Conservation (phyloP, 2,888 invertebrate species). For the Pomacea canaliculata region DNA sequence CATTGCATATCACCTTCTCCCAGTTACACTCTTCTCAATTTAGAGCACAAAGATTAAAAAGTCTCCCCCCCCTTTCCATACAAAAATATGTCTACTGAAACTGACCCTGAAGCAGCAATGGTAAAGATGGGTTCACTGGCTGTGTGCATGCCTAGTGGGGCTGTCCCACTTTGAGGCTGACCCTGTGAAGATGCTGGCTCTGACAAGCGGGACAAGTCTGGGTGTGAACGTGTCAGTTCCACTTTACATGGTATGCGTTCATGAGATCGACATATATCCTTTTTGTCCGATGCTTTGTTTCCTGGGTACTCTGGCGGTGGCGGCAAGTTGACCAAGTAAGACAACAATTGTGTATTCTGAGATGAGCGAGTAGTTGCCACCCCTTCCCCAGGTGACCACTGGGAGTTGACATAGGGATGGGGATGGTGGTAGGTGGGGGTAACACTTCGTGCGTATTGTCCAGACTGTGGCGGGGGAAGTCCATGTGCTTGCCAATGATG, state of each 20-base stretch:
- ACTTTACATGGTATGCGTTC: conserved; percentile 45
- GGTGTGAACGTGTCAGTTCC: conserved; percentile 80
- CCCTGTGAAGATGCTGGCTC: conserved; percentile 25
- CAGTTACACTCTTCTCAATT: no score
- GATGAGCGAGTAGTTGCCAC: conserved; percentile 2
- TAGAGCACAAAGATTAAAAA: no score
- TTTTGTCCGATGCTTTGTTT: conserved; percentile 35
- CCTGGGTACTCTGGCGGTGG: conserved; percentile 66
- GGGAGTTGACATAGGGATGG: conserved; percentile 37
- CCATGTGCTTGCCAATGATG: conserved; percentile 23
- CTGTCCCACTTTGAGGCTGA: not conserved
- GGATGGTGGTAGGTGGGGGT: conserved; percentile 36
- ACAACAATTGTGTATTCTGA: conserved; percentile 23
- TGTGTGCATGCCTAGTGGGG: conserved; percentile 13
- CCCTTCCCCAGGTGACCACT: conserved; percentile 31
- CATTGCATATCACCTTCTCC: no score
- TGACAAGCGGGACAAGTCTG: conserved; percentile 80
- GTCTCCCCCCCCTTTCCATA: no score
- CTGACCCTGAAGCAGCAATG: conserved; percentile 14
- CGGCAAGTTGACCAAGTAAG: conserved; percentile 54
- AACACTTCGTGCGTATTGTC: conserved; percentile 13
- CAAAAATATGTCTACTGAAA: not conserved
- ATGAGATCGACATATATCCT: conserved; percentile 48
- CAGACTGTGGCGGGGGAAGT: conserved; percentile 21
- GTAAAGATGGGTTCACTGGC: conserved; percentile 22